Evolutionary conservation across 2,113 vertebrate genomes (phyloP).

Genomic region (cattle (Bos taurus)): DNA sequence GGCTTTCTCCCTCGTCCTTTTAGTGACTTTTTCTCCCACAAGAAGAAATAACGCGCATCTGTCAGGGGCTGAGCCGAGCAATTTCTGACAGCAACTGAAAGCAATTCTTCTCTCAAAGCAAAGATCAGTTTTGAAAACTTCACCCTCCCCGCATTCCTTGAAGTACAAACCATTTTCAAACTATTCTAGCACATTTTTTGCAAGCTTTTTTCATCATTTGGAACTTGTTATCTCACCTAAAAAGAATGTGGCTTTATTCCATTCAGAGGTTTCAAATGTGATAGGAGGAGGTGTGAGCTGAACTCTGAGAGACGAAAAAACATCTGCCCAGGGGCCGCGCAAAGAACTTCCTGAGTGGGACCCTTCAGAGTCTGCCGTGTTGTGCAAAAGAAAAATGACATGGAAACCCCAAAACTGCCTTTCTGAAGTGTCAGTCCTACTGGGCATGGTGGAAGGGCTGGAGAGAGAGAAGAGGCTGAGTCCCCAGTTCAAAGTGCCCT

Average conservation of each 20-base stretch:
- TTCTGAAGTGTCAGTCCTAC: background rate
- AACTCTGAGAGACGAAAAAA: background rate
- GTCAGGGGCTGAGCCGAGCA: background rate
- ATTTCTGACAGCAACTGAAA: background rate
- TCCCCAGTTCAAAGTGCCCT: background rate
- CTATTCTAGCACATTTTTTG: background rate
- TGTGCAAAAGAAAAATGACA: background rate
- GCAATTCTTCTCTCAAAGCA: background rate
- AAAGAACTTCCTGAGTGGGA: fast-evolving
- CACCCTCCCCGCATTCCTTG: background rate
- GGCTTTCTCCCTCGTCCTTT: background rate
- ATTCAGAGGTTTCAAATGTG: background rate
- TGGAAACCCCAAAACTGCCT: background rate
- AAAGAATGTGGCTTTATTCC: slow-evolving; percentile 41
- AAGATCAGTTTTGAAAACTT: background rate
- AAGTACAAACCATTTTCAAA: background rate
- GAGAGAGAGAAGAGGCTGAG: background rate
- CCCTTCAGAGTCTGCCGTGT: background rate
- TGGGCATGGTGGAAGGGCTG: too few species aligned
- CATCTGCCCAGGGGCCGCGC: background rate
- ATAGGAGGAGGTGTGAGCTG: background rate
- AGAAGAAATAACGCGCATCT: background rate
- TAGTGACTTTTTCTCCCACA: background rate
- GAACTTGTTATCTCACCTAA: slow-evolving; percentile 47
- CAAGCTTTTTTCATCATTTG: slow-evolving; percentile 19